Base-by-base conservation (phyloP, 2,113 vertebrate genomes). In the Tyrannus savana region DNA sequence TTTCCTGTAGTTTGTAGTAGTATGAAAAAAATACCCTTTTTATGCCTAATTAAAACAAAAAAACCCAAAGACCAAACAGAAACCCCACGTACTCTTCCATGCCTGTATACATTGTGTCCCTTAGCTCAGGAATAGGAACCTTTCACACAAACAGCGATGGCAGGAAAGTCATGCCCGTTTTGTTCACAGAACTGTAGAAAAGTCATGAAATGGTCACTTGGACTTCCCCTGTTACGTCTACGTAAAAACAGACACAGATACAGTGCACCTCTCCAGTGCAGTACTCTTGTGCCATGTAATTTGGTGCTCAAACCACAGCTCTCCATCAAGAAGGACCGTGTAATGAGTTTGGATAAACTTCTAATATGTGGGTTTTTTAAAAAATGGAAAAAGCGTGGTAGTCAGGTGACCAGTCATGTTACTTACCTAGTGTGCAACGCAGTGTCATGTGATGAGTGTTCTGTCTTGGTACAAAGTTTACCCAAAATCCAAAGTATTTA, bases 171-270 rank as follows among this genome's bases (percentile, higher is more conserved):
- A 6, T 39, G 9, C 16, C 52, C 4, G 0, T 1, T 0, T 9
- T n/a, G 41, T 76, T 56, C 27, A 11, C 49, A 59, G 39, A 39
- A 9, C 17, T 44, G 22, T 23, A n/a, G 68, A 31, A 60, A 19
- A 53, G 35, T 31, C 64, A 39, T 27, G 46, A 56, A 53, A 24
- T 11, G 33, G 9, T 53, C 25, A 22, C 24, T 62, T 8, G 14
- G n/a, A 6, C 60, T 33, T 80, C 16, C 25, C 30, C 0, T 2
- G 6, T 33, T 55, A 13, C 0, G 0, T 76, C 33, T 55, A 13
- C 0, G 0, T 76, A 15, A 71, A 72, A 66, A 6, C 1, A 5
- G 46, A 13, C 25, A 10, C 37, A 39, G 31, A 25, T 27, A 5
- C 10, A 4, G 1, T 31, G 24, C n/a, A 25, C 27, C 16, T 76